These are phyloP conservation scores for Puffinus mauretanicus DNA, from an alignment of 2,113 vertebrate genomes.

Conservation along the genomic window DNA sequence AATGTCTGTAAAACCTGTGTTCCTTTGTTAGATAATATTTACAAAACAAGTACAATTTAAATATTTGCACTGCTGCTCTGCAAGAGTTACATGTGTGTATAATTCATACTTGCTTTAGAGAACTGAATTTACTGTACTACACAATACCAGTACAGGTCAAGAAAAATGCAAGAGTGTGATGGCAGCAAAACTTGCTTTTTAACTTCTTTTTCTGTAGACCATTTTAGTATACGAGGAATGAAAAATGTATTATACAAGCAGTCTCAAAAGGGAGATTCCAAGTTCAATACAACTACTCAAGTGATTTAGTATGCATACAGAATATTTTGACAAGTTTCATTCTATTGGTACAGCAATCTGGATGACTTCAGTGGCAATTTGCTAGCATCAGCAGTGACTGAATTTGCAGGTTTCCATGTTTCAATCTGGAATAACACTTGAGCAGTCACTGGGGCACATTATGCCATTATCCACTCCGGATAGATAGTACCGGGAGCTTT, in stretches of 20 bases:
- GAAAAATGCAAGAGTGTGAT: neutral
- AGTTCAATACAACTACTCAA: neutral
- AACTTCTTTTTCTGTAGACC: neutral
- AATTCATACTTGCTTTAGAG: neutral
- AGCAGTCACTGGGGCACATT: neutral
- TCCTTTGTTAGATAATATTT: neutral
- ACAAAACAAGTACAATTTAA: neutral
- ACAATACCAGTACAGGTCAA: neutral
- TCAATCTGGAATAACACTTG: neutral
- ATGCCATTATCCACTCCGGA: fast-evolving
- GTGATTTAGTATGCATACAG: neutral
- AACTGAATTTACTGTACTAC: neutral
- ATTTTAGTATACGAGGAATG: neutral
- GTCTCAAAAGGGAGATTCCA: neutral
- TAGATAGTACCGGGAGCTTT: neutral
- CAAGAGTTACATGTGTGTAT: neutral
- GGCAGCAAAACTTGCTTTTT: neutral
- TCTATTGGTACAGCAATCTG: neutral
- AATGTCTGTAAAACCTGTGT: neutral
- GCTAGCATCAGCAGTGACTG: neutral
- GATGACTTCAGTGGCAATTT: neutral
- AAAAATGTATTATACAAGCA: neutral
- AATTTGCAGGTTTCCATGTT: neutral
- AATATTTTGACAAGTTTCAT: neutral
- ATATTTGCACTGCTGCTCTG: neutral